Conservation (phyloP, 2,888 invertebrate species). For the Chrysolina haemoptera region DNA sequence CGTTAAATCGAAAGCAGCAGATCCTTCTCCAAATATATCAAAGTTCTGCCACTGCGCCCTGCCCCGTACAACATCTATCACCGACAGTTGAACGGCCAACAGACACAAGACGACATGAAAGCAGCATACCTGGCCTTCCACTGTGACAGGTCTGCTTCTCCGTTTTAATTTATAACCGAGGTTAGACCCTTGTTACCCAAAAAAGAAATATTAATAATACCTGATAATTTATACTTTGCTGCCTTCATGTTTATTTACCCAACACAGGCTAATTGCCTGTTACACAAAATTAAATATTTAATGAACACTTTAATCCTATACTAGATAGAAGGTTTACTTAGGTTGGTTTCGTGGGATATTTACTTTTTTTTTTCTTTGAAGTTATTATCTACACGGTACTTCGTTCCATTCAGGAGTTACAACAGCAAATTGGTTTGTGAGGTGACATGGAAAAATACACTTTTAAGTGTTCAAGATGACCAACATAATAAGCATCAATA, state of each 20-base stretch:
- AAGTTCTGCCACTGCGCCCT: slow-evolving; percentile 27
- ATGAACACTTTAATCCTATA: slow-evolving; percentile 50
- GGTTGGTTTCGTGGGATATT: slow-evolving; percentile 32
- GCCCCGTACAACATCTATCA: slow-evolving; percentile 34
- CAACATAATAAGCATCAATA: too few species aligned
- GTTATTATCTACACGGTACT: neutral
- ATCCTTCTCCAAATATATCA: slow-evolving; percentile 13
- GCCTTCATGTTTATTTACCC: slow-evolving; percentile 64
- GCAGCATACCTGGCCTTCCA: slow-evolving; percentile 49
- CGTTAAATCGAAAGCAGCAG: neutral
- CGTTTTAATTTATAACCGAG: slow-evolving; percentile 55
- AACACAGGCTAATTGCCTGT: slow-evolving; percentile 63
- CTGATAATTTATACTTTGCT: slow-evolving; percentile 63
- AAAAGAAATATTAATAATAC: slow-evolving; percentile 64
- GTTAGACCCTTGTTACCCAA: slow-evolving; percentile 58
- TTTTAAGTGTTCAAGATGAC: too few species aligned
- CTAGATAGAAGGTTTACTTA: slow-evolving; percentile 32
- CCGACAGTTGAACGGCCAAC: slow-evolving; percentile 30
- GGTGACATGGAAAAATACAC: neutral
- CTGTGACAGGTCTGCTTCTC: slow-evolving; percentile 55
- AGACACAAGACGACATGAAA: slow-evolving; percentile 23
- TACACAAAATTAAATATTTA: slow-evolving; percentile 62
- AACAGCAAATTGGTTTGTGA: slow-evolving; percentile 15
- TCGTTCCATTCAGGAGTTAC: slow-evolving; percentile 17
- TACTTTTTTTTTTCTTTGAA: slow-evolving; percentile 28